Base-by-base conservation (phyloP, 2,888 invertebrate species). In the Molorchus minor region DNA sequence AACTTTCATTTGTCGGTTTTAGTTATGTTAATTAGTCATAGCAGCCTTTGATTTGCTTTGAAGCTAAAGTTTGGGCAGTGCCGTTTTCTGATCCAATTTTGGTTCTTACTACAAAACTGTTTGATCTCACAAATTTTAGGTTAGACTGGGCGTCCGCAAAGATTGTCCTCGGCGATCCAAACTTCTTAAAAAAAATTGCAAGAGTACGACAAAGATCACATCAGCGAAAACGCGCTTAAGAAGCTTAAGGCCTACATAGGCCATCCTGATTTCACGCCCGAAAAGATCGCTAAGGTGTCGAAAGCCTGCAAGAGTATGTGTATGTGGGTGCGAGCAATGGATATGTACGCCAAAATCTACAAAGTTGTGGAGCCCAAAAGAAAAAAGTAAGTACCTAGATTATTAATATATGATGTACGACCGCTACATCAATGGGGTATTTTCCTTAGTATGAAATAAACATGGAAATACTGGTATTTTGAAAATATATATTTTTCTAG, bases 271-370 rank as follows among this genome's bases (percentile, higher is more conserved):
- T 96, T 96, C 75, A 84, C 88, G 8, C 94, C 96, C 0, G 92
- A 90, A 49, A 84, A 87, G 69, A 92, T 96, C 0, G 92, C 90
- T 20, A 93, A 90, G 77, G 94, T 91, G 3, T 92, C 91, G 2
- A 88, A 92, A 86, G 95, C 94, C 0, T 94, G 95, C 74, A 90
- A 89, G 69, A 95, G 94, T 5, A 88, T 96, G 82, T 94, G 95
- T 69, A 86, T 95, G 78, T 96, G 96, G 96, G 95, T 96, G 4
- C 86, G 91, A 75, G 96, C 96, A 0, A 91, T 96, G 66, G 93
- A 95, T 71, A 88, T 89, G 75, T 96, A 96, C 76, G 90, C 94
- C 0, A 92, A 91, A 80, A 91, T 95, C 0, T 94, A 89, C 79
- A 86, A 88, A 76, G 87, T 93, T 4, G 95, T 96, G 1, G 93